Conservation (phyloP, 1,140 invertebrate species). For the Psilanteris sp. region DNA sequence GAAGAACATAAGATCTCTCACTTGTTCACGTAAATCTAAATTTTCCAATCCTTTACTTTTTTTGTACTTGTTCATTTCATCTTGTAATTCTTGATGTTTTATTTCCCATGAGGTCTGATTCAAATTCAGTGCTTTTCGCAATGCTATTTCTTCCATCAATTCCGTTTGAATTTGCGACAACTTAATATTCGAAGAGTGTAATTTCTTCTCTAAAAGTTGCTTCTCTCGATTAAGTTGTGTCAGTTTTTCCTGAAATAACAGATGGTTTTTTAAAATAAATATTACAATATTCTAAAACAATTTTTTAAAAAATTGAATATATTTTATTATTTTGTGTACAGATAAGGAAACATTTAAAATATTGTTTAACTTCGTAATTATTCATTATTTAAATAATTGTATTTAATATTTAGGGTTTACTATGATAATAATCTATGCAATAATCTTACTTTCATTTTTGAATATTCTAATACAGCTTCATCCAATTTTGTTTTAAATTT, state of each 20-base stretch:
- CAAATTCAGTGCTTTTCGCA: conserved; percentile 52
- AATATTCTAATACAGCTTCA: conserved; percentile 31
- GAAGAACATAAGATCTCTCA: conserved; percentile 90
- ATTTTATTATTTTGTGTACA: too few species aligned
- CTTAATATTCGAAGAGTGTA: conserved; percentile 56
- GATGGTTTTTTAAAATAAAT: too few species aligned
- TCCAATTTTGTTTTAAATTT: conserved; percentile 81
- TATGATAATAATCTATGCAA: too few species aligned
- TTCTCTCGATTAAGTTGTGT: conserved; percentile 49
- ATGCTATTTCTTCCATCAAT: conserved; percentile 52
- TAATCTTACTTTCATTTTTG: conserved; percentile 38
- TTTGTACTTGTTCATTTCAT: conserved; percentile 67
- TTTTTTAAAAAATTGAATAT: too few species aligned
- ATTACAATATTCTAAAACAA: too few species aligned
- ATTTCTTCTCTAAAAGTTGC: conserved; percentile 51
- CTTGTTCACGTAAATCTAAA: conserved; percentile 92
- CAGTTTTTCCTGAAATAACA: conserved; percentile 59
- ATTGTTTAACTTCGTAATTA: too few species aligned
- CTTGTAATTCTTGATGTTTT: conserved; percentile 52
- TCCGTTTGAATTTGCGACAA: conserved; percentile 50
- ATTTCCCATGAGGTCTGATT: conserved; percentile 62
- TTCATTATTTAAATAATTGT: too few species aligned
- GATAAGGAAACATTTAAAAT: too few species aligned
- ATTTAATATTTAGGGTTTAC: too few species aligned
- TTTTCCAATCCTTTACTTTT: conserved; percentile 86